phyloP scores from a whole-genome alignment of 2,113 vertebrate genomes.

The Apteryx owenii region DNA sequence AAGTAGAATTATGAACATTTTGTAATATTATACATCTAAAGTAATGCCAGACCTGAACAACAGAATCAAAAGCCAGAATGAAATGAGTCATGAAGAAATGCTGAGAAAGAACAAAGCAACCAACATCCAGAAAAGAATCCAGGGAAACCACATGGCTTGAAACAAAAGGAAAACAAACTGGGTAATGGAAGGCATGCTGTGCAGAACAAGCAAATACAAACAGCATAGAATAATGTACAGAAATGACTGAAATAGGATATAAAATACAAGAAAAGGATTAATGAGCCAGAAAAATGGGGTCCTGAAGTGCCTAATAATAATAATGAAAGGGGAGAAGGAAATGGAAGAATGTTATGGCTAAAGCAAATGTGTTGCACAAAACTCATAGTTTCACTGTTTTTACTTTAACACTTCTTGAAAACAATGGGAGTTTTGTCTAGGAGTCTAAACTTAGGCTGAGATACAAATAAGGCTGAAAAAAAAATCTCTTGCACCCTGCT shows the following conservation, averaged over 20 bases:
- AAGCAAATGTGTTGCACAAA: background rate
- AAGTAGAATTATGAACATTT: background rate
- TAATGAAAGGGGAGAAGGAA: background rate
- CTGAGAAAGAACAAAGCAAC: constrained; percentile 15
- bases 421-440: background rate
- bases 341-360: background rate
- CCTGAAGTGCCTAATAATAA: background rate
- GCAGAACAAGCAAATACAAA: background rate
- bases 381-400: background rate
- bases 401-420: background rate
- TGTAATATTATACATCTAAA: background rate
- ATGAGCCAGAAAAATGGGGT: background rate
- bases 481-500: background rate
- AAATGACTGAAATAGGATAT: background rate
- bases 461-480: background rate
- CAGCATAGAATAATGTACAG: background rate
- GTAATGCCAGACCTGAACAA: background rate
- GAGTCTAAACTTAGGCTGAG: background rate
- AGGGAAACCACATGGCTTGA: background rate
- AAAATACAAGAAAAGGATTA: constrained; percentile 27
- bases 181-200: constrained; percentile 12
- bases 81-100: background rate
- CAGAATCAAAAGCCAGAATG: background rate
- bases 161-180: constrained; percentile 1
- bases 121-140: background rate